Base-by-base conservation (phyloP, 2,113 vertebrate species). In the Phycodurus eques region DNA sequence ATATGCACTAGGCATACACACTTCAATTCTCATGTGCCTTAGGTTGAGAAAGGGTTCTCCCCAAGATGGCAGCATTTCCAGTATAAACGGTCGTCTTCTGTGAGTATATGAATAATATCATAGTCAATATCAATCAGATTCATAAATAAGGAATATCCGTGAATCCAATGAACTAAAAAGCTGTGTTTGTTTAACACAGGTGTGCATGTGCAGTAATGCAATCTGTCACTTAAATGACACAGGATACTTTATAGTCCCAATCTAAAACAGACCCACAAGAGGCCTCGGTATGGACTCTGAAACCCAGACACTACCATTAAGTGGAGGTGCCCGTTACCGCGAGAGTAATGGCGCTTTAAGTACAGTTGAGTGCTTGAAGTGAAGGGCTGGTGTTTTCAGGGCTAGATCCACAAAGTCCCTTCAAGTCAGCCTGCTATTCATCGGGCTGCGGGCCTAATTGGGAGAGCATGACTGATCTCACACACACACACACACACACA, bases 391-490 rank as follows among this genome's bases (percentile, higher is more conserved):
- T 35, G 59, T 31, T 61, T 35, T 39, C 31, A 71, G 64, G 66
- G 47, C 49, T 76, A 74, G 83, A 85, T 72, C 60, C 33, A 57
- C 51, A 85, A 79, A 77, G 71, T 68, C 75, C 80, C 70, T 70
- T 85, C 53, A 46, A 76, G 54, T 72, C 79, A 77, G 80, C 70
- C 79, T 80, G 66, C 83, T 86, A 78, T 83, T 88, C 81, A 76
- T 67, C 69, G 67, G 54, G 76, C 71, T 59, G 31, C 35, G 49
- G 68, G 65, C 67, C 80, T 90, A 87, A 91, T 88, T 86, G 83
- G 83, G 85, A 86, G 78, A 80, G 85, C 89, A 86, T 90, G 88
- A 90, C 75, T 81, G 85, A 86, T 87, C 80, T 83, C 65, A 49
- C 35, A 43, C 62, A 64, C 62, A 43, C 62, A 64, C 33, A 63